Evolutionary conservation across 1,140 invertebrate genomes (phyloP), one percentile per base, ranked within the genome.

Genomic region (Eriocheir sinensis): DNA sequence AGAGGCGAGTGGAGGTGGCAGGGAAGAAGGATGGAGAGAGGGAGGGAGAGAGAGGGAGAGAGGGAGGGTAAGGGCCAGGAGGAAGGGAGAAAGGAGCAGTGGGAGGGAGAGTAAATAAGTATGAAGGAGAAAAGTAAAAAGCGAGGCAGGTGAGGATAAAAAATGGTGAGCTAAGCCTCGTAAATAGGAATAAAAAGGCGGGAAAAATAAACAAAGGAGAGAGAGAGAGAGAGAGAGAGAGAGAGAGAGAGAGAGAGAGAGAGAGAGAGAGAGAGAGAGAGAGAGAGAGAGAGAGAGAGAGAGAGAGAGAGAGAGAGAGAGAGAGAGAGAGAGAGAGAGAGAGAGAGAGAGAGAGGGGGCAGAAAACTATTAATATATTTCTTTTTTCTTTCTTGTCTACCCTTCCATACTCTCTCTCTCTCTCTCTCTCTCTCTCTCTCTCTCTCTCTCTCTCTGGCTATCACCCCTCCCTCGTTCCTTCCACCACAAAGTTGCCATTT

Each of bases 351-450:
- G n/a, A n/a, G n/a, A n/a, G n/a, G n/a, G 21, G 12, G 12, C 12
- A 53, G 48, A 53, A 53, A 53, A 53, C 12, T 36, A n/a, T 81
- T 36, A 2, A 30, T n/a, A 0, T 81, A 27, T 81, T 36, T n/a
- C 12, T 72, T 72, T 72, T 27, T 27, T 27, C 27, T 27, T 27
- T 27, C 27, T 72, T 27, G 12, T 27, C 53, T 12, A 12, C 27
- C 27, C 53, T 27, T n/a, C n/a, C 80, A 12, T n/a, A 27, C 79
- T 36, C 80, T 81, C 80, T 81, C 80, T 81, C 80, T 81, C 80
- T 81, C 80, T 36, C 80, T 81, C 80, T 81, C 80, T 81, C 80
- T 81, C 80, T 81, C 80, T 81, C 80, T 81, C 80, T n/a, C n/a
- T n/a, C n/a, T n/a, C n/a, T n/a, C n/a, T n/a, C n/a, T n/a, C n/a